A percentile compares a stretch with the other conserved stretches of the same genome.
phyloP scores from a whole-genome alignment of 1,140 invertebrate genomes.

The Drosophila punjabiensis region DNA sequence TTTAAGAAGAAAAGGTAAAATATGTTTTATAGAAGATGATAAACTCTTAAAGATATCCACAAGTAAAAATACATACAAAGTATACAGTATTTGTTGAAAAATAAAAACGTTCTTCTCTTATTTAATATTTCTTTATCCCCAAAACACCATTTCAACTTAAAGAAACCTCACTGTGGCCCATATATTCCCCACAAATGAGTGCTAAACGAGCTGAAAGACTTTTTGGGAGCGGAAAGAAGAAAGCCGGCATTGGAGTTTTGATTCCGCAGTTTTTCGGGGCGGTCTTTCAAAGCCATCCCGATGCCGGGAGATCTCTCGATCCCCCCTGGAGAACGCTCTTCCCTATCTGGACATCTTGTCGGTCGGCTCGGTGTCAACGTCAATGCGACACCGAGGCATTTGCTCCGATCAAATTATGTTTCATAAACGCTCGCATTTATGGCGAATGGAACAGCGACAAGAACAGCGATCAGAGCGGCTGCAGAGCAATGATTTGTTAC shows the following conservation, averaged over 20 bases:
- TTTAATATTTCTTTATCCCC: neutral
- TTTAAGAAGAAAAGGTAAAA: neutral
- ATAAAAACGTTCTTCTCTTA: neutral
- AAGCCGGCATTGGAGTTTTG: slow-evolving; percentile 58
- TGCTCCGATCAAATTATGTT: slow-evolving; percentile 81
- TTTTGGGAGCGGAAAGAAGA: slow-evolving; percentile 56
- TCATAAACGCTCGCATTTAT: slow-evolving; percentile 82
- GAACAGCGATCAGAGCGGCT: neutral
- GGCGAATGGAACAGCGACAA: slow-evolving; percentile 40
- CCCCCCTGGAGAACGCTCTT: neutral
- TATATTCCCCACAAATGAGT: slow-evolving; percentile 66
- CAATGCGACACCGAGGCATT: slow-evolving; percentile 72
- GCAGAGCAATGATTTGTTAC: slow-evolving; percentile 74
- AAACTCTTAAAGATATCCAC: no score
- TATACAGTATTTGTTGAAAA: neutral
- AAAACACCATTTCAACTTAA: no score
- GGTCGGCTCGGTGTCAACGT: slow-evolving; percentile 57
- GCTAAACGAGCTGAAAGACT: slow-evolving; percentile 64
- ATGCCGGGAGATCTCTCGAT: slow-evolving; percentile 18
- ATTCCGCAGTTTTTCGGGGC: slow-evolving; percentile 71
- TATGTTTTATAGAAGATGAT: fast-evolving
- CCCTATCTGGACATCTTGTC: slow-evolving; percentile 52
- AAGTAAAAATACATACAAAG: no score
- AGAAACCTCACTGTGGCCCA: slow-evolving; percentile 25
- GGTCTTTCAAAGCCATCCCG: slow-evolving; percentile 71